Base-by-base conservation (phyloP, 2,888 invertebrate genomes). In the Agrochola litura region DNA sequence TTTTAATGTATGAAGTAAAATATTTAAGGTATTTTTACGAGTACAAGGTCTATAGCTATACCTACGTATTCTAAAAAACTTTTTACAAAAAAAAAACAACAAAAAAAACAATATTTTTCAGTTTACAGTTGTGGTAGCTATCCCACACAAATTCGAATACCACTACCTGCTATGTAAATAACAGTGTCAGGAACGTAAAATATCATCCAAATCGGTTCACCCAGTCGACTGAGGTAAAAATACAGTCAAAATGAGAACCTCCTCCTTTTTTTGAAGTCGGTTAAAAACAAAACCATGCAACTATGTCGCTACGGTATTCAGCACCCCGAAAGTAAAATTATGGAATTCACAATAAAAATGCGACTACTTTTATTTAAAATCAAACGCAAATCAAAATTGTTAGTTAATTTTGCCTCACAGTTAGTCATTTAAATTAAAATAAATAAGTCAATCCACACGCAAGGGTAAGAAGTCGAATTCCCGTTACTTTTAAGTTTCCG, bases 401-500 rank as follows among this genome's bases (percentile, higher is more conserved):
- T 83, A 86, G 61, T 83, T 0, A 74, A 74, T 68, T 73, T 83
- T 68, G 60, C 64, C 73, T 77, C 70, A 68, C 56, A 41, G 43
- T 83, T 83, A 83, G 65, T 74, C 8, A 67, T n/a, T 14, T 6
- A 25, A 37, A 64, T 22, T 6, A 19, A 41, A 73, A 30, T 12
- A 52, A 54, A 46, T 37, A 30, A 82, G 3, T 30, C 60, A 60
- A 68, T 63, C 6, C 68, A 82, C 52, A 86, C 25, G 22, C 70
- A 30, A 52, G 12, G 43, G 9, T 25, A 73, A 41, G 14, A 58
- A 67, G n/a, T 6, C 16, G 2, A 49, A 68, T n/a, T 66, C 10
- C 10, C 12, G 10, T 86, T 84, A 84, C 83, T 79, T 79, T 79
- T 73, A 12, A 30, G 58, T 73, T 67, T 83, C 71, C 73, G 60